Evolutionary conservation across 2,797 vertebrate species (phyloP).

Genomic region (Gallinago solitaria): DNA sequence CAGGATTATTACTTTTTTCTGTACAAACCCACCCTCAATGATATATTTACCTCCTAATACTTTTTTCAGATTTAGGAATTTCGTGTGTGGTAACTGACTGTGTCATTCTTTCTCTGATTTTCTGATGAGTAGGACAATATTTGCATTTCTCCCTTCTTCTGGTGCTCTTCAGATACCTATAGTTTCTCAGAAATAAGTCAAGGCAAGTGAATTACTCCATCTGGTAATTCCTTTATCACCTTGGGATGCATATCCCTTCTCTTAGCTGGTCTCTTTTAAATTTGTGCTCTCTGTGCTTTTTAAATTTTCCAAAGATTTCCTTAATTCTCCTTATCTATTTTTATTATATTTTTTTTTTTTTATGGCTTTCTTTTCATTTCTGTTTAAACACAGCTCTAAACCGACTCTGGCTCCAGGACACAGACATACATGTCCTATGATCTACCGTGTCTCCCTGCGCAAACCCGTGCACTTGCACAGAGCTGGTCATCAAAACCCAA

Average conservation of each 20-base stretch:
- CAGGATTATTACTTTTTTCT: slow-evolving; percentile 35
- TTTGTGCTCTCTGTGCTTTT: background rate
- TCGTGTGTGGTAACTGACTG: background rate
- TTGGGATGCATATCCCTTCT: background rate
- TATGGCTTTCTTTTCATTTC: slow-evolving; percentile 26
- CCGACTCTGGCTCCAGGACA: background rate
- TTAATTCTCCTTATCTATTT: slow-evolving; percentile 33
- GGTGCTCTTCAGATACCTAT: background rate
- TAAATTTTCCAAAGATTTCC: slow-evolving; percentile 61
- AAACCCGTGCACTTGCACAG: accelerated
- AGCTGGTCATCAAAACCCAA: background rate
- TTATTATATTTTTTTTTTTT: background rate
- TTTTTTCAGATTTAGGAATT: background rate
- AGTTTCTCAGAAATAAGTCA: background rate
- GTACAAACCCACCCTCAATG: background rate
- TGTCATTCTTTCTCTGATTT: background rate
- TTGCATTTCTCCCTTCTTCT: background rate
- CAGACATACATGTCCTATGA: background rate
- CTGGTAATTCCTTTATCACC: background rate
- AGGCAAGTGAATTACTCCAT: background rate
- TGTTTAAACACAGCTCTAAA: slow-evolving; percentile 54
- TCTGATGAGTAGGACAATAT: background rate
- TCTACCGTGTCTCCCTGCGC: accelerated
- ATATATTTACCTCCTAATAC: slow-evolving; percentile 37
- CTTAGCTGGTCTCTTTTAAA: background rate